Evolutionary conservation across 2,797 vertebrate species (phyloP).

Genomic region (Mionectes olivaceus): DNA sequence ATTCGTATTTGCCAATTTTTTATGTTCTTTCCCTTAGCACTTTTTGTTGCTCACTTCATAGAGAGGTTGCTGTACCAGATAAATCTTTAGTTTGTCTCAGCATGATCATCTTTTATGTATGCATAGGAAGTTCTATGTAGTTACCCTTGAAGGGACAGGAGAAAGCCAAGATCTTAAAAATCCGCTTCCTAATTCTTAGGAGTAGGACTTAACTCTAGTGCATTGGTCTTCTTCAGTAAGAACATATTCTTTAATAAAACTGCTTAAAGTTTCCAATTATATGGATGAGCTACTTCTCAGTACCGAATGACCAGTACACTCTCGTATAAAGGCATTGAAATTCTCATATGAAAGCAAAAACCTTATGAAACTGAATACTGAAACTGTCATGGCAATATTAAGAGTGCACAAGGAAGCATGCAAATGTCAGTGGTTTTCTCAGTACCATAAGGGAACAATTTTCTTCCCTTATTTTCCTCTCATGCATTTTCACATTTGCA

Average conservation of each 20-base stretch:
- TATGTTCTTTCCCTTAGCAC: not conserved
- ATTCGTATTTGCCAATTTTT: not conserved
- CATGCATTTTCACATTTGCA: not conserved
- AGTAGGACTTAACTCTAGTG: slow-evolving; percentile 2
- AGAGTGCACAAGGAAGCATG: slow-evolving; percentile 11
- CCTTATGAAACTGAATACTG: not conserved
- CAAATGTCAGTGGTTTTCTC: slow-evolving; percentile 40
- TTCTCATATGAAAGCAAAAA: slow-evolving; percentile 23
- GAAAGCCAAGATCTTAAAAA: slow-evolving; percentile 21
- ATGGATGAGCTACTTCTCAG: slow-evolving; percentile 56
- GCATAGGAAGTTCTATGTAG: not conserved
- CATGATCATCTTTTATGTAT: not conserved
- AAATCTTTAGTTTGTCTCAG: slow-evolving; percentile 7
- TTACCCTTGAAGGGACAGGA: slow-evolving; percentile 2
- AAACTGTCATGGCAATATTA: slow-evolving; percentile 12
- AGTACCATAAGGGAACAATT: not conserved
- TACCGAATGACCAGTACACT: not conserved
- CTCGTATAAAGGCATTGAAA: slow-evolving; percentile 15
- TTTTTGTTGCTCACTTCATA: not conserved
- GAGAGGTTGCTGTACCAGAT: not conserved
- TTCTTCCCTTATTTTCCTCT: slow-evolving; percentile 17
- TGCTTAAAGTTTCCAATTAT: slow-evolving; percentile 39
- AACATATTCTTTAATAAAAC: slow-evolving; percentile 43
- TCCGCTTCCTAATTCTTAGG: not conserved
- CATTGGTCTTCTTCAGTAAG: not conserved